Conservation (phyloP, 2,797 vertebrate species). For the Tragelaphus oryx region DNA sequence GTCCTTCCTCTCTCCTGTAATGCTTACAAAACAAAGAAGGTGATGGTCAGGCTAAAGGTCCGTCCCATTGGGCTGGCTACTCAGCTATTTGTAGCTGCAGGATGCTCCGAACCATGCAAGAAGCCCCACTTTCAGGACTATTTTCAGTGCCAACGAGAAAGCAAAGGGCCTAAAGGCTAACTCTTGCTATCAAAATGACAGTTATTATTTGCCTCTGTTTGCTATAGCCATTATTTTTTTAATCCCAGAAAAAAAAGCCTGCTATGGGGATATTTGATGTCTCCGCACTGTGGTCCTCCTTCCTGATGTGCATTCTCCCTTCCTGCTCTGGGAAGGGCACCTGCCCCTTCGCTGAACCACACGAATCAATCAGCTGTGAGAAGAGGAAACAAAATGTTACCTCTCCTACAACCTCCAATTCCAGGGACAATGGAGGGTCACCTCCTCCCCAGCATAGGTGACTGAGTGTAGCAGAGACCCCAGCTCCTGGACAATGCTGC, state of each 20-base stretch:
- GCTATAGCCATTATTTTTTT: slow-evolving; percentile 41
- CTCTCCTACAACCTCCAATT: background rate
- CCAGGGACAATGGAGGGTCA: background rate
- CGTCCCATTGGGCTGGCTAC: background rate
- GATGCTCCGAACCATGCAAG: background rate
- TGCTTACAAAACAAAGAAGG: slow-evolving; percentile 27
- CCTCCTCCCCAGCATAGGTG: background rate
- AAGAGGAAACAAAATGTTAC: slow-evolving; percentile 23
- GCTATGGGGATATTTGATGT: background rate
- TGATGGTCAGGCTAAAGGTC: background rate
- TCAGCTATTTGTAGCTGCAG: background rate
- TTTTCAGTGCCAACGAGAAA: slow-evolving; percentile 49
- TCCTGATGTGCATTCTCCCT: background rate
- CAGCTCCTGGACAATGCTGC: background rate
- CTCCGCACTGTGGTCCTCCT: background rate
- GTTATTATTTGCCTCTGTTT: slow-evolving; percentile 52
- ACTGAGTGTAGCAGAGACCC: background rate
- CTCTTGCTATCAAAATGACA: slow-evolving; percentile 31
- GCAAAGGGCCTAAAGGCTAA: slow-evolving; percentile 21
- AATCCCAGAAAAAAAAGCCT: background rate
- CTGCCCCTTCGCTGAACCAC: background rate
- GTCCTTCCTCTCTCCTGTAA: slow-evolving; percentile 25
- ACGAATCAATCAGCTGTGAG: background rate
- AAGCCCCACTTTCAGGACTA: background rate
- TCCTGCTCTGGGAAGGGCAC: background rate